Evolutionary conservation across 2,888 invertebrate species (phyloP).

Genomic region (Oscheius sp.): DNA sequence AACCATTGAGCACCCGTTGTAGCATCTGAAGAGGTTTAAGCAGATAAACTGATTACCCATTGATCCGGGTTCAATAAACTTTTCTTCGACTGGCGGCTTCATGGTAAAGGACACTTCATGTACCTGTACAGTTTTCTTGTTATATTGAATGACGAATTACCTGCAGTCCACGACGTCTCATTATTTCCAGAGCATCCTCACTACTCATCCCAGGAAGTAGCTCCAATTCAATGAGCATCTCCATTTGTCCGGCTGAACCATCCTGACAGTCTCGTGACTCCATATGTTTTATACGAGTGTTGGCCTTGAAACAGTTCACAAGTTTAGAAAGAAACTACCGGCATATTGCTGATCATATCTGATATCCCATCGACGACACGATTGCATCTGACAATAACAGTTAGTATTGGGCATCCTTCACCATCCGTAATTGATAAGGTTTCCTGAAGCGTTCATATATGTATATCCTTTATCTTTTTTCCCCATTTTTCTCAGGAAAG

Average conservation of each 20-base stretch:
- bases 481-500: too few species aligned
- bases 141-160: slow-evolving; percentile 25
- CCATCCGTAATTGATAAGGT: too few species aligned
- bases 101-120: slow-evolving; percentile 63
- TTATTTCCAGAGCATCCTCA: slow-evolving; percentile 53
- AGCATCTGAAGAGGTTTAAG: slow-evolving; percentile 76
- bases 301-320: slow-evolving; percentile 21
- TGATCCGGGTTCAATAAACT: slow-evolving; percentile 65
- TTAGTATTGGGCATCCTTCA: slow-evolving; percentile 55
- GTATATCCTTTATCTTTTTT: too few species aligned
- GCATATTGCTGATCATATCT: slow-evolving; percentile 58
- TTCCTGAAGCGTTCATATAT: too few species aligned
- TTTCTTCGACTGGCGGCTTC: slow-evolving; percentile 44
- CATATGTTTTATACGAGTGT: slow-evolving; percentile 52
- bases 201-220: slow-evolving; percentile 40
- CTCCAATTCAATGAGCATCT: slow-evolving; percentile 54
- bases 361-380: slow-evolving; percentile 48
- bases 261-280: slow-evolving; percentile 55
- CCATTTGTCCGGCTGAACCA: slow-evolving; percentile 43
- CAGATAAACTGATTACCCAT: slow-evolving; percentile 44
- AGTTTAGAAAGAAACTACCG: slow-evolving; percentile 40
- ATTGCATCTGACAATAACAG: slow-evolving; percentile 62
- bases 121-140: too few species aligned
- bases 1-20: slow-evolving; percentile 98
- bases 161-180: slow-evolving; percentile 56